phyloP scores from a whole-genome alignment of 2,797 vertebrate species.

The Alauda arvensis region DNA sequence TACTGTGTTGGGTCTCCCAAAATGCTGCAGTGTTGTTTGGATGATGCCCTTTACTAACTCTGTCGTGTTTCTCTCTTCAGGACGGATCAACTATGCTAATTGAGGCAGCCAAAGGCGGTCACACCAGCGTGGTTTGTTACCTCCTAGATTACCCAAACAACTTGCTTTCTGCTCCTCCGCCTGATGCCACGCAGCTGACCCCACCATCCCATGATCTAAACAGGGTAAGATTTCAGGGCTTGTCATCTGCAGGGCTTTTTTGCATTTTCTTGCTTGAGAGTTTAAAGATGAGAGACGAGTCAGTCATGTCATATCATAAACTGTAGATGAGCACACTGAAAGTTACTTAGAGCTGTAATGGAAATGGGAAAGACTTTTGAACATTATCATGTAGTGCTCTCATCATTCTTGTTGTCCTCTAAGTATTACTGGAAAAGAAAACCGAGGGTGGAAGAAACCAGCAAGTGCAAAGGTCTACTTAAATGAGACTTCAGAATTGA shows the following conservation, averaged over 20 bases:
- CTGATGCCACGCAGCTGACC: slow-evolving; percentile 80
- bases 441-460: accelerated
- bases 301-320: background rate
- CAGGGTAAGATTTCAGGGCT: slow-evolving; percentile 69
- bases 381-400: background rate
- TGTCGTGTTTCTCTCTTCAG: slow-evolving; percentile 29
- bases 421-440: background rate
- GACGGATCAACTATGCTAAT: slow-evolving; percentile 83
- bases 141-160: slow-evolving; percentile 83
- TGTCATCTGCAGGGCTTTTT: background rate
- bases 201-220: slow-evolving; percentile 81
- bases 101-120: slow-evolving; percentile 81
- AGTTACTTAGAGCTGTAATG: background rate
- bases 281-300: background rate
- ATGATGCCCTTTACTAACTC: background rate
- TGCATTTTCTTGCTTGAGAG: background rate
- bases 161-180: slow-evolving; percentile 79
- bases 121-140: slow-evolving; percentile 83
- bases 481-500: background rate
- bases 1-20: background rate
- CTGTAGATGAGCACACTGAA: background rate
- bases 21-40: background rate
- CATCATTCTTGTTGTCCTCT: background rate
- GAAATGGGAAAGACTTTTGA: background rate
- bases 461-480: background rate